phyloP scores from a whole-genome alignment of 1,140 invertebrate species.

The Agrilus planipennis region DNA sequence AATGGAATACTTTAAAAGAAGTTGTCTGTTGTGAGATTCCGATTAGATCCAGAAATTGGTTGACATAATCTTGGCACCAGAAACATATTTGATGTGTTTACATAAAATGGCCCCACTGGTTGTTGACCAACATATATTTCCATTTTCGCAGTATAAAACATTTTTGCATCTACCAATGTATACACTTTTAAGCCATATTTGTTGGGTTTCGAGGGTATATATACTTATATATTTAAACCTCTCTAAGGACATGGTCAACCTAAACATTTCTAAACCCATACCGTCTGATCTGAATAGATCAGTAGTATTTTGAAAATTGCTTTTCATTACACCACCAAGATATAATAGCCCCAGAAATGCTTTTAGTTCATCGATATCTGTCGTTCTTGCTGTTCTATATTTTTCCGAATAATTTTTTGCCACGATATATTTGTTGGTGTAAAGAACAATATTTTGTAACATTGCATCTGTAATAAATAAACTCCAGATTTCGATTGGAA shows the following conservation, averaged over 20 bases:
- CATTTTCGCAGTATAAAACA: conserved; percentile 8
- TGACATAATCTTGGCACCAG: not conserved
- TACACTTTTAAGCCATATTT: conserved; percentile 36
- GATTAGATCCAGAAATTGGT: conserved; percentile 1
- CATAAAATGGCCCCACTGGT: not conserved
- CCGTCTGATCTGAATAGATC: conserved; percentile 38
- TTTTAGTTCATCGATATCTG: conserved; percentile 32
- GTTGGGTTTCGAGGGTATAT: too few species aligned
- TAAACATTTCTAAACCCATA: conserved; percentile 33
- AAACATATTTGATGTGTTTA: not conserved
- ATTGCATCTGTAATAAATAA: not conserved
- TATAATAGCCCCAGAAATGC: conserved; percentile 40
- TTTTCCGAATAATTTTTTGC: not conserved
- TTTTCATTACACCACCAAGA: conserved; percentile 35
- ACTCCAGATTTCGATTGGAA: not conserved
- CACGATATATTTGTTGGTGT: not conserved
- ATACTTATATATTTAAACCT: conserved; percentile 4
- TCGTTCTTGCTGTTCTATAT: not conserved
- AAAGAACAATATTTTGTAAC: not conserved
- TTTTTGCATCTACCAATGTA: conserved; percentile 23
- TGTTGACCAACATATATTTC: conserved; percentile 6
- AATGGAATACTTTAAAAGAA: conserved; percentile 5
- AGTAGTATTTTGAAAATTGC: conserved; percentile 33
- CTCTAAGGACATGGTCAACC: conserved; percentile 29
- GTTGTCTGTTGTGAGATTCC: conserved; percentile 8